phyloP scores from a whole-genome alignment of 2,113 vertebrate species.

The Boleophthalmus pectinirostris region DNA sequence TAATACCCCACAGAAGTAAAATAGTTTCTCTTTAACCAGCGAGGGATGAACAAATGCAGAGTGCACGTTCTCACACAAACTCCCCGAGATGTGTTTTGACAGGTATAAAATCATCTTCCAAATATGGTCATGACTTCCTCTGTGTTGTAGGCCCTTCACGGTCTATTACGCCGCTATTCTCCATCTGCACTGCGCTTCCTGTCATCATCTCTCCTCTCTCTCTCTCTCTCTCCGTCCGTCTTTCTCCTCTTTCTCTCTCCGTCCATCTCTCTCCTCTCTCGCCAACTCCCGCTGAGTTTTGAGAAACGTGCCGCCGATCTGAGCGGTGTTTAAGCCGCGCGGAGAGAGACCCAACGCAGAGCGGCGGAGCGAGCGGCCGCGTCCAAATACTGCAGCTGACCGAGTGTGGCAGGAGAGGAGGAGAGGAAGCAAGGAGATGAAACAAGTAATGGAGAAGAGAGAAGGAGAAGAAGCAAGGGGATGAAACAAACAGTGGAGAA shows the following conservation, averaged over 20 bases:
- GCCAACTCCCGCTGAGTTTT: slow-evolving; percentile 15
- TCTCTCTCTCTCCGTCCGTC: slow-evolving; percentile 1
- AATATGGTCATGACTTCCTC: no score
- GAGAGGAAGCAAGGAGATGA: slow-evolving; percentile 16
- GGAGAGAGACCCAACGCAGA: slow-evolving; percentile 8
- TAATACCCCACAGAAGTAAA: no score
- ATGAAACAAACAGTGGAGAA: not conserved
- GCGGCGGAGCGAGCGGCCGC: not conserved
- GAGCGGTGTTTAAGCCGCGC: slow-evolving; percentile 41
- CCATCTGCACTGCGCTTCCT: not conserved
- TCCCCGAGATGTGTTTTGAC: no score
- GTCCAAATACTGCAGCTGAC: not conserved
- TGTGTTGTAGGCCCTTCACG: not conserved
- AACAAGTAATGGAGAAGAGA: not conserved
- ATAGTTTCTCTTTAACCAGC: no score
- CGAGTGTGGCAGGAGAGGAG: slow-evolving; percentile 15
- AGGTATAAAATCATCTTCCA: no score
- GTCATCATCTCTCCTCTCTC: not conserved
- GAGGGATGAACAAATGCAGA: not conserved
- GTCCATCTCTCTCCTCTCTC: not conserved
- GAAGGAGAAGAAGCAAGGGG: slow-evolving; percentile 31
- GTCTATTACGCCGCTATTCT: not conserved
- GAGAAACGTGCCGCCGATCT: slow-evolving; percentile 14
- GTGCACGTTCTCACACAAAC: no score
- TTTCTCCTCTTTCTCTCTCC: slow-evolving; percentile 1